A percentile compares a stretch with the other conserved stretches of the same genome.
Conservation (phyloP, 1,140 invertebrate genomes). For the Magallana ariakensis region DNA sequence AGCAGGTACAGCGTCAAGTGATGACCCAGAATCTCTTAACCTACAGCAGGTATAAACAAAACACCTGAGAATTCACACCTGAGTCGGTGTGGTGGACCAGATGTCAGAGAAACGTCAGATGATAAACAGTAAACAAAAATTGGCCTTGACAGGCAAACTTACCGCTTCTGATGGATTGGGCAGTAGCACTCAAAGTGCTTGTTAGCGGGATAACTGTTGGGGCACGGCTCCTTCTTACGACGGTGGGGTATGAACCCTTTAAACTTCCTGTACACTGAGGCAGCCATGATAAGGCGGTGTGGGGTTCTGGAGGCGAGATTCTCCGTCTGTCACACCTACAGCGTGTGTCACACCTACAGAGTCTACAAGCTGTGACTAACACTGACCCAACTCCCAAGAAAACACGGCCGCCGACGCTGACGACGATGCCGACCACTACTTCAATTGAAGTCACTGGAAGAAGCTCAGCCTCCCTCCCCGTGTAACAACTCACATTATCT, state of each 20-base stretch:
- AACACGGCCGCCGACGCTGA: background rate
- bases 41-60: background rate
- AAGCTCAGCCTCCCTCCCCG: background rate
- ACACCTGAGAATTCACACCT: background rate
- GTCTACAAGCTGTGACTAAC: background rate
- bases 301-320: background rate
- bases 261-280: conserved; percentile 10
- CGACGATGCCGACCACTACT: background rate
- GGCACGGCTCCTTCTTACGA: background rate
- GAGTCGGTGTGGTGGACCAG: background rate
- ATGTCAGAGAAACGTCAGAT: background rate
- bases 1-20: background rate
- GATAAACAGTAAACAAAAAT: background rate
- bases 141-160: background rate
- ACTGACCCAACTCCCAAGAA: conserved; percentile 27
- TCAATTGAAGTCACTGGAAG: too few species aligned
- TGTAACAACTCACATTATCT: background rate
- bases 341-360: background rate
- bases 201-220: background rate
- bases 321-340: too few species aligned
- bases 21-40: background rate
- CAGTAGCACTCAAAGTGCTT: conserved; percentile 11
- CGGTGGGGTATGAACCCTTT: conserved; percentile 13
- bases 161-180: conserved; percentile 17
- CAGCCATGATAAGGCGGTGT: background rate